phyloP scores from a whole-genome alignment of 2,888 invertebrate genomes.

The Lepidocyrtoides sp. region DNA sequence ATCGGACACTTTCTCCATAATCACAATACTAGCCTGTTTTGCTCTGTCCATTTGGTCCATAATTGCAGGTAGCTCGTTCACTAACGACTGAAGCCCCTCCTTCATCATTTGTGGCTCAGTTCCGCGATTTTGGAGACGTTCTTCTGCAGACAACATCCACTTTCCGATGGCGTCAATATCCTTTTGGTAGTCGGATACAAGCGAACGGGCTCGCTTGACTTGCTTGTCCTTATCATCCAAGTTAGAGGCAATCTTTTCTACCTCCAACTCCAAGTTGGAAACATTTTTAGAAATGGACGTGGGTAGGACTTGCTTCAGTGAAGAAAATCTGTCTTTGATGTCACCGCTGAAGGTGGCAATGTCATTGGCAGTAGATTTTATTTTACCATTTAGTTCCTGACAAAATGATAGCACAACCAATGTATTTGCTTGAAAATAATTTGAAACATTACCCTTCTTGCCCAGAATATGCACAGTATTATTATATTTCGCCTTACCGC shows the following conservation, averaged over 20 bases:
- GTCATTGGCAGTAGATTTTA: slow-evolving; percentile 73
- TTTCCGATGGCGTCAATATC: slow-evolving; percentile 94
- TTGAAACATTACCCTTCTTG: no score
- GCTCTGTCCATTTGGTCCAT: slow-evolving; percentile 93
- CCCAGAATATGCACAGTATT: neutral
- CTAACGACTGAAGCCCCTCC: slow-evolving; percentile 90
- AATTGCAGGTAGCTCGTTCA: slow-evolving; percentile 86
- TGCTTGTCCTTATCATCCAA: slow-evolving; percentile 96
- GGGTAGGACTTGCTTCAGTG: slow-evolving; percentile 84
- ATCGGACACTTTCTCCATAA: slow-evolving; percentile 93
- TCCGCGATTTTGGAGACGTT: slow-evolving; percentile 92
- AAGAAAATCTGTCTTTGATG: slow-evolving; percentile 83
- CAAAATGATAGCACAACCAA: neutral
- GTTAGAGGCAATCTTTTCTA: slow-evolving; percentile 92
- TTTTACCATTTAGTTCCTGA: slow-evolving; percentile 79
- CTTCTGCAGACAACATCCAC: slow-evolving; percentile 95
- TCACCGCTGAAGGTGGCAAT: slow-evolving; percentile 81
- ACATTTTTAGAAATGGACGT: slow-evolving; percentile 86
- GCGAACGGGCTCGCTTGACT: slow-evolving; percentile 94
- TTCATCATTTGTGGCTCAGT: slow-evolving; percentile 92
- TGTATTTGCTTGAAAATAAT: no score
- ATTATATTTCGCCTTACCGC: slow-evolving; percentile 85
- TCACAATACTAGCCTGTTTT: slow-evolving; percentile 92
- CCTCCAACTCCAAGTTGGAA: slow-evolving; percentile 93
- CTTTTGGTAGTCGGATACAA: slow-evolving; percentile 92